phyloP scores from a whole-genome alignment of 53 echinoderm and acorn worm species.

The Holothuria leucospilota region DNA sequence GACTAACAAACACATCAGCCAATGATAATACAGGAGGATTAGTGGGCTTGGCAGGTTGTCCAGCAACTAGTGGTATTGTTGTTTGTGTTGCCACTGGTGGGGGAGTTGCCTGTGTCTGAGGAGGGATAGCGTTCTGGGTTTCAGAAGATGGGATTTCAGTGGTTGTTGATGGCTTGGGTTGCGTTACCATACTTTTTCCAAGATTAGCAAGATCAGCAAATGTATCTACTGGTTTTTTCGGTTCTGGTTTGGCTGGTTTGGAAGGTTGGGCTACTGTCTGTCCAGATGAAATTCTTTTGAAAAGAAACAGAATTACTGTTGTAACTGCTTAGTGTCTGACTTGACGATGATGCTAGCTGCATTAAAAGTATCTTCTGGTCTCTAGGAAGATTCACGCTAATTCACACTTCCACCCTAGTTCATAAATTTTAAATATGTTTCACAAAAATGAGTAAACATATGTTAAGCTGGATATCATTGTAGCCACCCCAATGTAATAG shows the following conservation, averaged over 20 bases:
- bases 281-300: too few species aligned
- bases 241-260: conserved; percentile 21
- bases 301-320: too few species aligned
- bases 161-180: conserved; percentile 27
- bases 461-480: too few species aligned
- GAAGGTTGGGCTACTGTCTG: too few species aligned
- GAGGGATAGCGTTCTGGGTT: not conserved
- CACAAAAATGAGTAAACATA: too few species aligned
- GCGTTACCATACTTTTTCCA: conserved; percentile 74
- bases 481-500: too few species aligned
- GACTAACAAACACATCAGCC: conserved; percentile 89
- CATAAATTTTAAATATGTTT: too few species aligned
- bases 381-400: too few species aligned
- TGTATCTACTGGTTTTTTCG: conserved; percentile 47
- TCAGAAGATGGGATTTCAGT: not conserved
- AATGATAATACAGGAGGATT: conserved; percentile 79
- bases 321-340: too few species aligned
- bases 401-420: too few species aligned
- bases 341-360: too few species aligned
- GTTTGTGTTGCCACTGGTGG: not conserved
- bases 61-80: not conserved
- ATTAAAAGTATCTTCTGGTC: too few species aligned
- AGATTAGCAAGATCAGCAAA: conserved; percentile 82
- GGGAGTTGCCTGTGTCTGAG: not conserved
- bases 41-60: conserved; percentile 37